phyloP scores from a whole-genome alignment of 37 sponge, comb jelly and placozoan genomes.

The Sycon ciliatum region DNA sequence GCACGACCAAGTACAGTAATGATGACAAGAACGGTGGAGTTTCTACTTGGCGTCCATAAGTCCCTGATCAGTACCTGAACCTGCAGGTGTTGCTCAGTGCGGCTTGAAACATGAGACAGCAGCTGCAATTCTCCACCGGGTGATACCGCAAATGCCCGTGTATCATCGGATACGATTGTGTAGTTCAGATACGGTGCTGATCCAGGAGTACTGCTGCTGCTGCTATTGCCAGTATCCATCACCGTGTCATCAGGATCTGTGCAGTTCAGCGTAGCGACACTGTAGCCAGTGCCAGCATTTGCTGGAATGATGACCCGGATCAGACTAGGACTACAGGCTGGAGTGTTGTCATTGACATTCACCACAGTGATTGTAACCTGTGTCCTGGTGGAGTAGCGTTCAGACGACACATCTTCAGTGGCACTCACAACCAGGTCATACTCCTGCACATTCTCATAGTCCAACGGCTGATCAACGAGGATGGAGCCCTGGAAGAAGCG shows the following conservation, averaged over 20 bases:
- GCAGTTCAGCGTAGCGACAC: conserved; percentile 39
- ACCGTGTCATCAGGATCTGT: conserved; percentile 44
- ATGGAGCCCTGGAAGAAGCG: conserved; percentile 44
- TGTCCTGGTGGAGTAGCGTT: neutral
- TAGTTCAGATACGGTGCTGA: too few relatives aligned
- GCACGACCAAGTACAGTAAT: neutral
- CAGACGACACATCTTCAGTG: neutral
- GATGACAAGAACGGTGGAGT: neutral
- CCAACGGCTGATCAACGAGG: conserved; percentile 33
- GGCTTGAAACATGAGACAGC: too few relatives aligned
- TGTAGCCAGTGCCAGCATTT: neutral
- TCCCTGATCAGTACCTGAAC: too few relatives aligned
- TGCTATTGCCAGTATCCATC: conserved; percentile 21
- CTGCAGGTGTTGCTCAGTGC: too few relatives aligned
- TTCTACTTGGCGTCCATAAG: too few relatives aligned
- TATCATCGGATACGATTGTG: too few relatives aligned
- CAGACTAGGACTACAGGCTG: conserved; percentile 16
- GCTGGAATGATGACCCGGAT: conserved; percentile 32
- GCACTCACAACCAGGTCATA: conserved; percentile 53
- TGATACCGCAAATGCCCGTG: too few relatives aligned
- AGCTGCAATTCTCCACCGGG: too few relatives aligned
- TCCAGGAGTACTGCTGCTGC: neutral
- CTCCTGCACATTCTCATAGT: conserved; percentile 26
- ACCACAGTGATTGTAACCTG: neutral
- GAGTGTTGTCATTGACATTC: conserved; percentile 60